These are phyloP conservation scores for Cirrhinus mrigala DNA, from an alignment of 2,797 vertebrate species.

Conservation along the genomic window DNA sequence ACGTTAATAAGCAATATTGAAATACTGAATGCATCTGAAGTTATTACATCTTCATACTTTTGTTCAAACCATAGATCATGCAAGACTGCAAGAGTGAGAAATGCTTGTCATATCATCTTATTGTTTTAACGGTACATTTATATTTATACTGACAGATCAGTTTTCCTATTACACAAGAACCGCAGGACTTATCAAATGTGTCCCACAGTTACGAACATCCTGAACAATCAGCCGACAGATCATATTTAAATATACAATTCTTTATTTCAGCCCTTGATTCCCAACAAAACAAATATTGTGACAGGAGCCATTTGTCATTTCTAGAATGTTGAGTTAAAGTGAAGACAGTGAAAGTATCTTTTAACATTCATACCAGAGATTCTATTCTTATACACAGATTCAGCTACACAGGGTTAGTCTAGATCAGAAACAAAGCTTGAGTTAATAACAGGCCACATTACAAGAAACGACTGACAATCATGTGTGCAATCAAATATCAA, in stretches of 20 bases:
- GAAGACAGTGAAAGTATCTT: constrained; percentile 58
- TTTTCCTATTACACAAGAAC: not conserved
- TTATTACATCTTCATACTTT: not conserved
- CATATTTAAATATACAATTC: constrained; percentile 47
- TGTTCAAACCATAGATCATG: not conserved
- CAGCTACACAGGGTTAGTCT: constrained; percentile 45
- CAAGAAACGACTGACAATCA: not conserved
- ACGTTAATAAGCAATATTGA: not conserved
- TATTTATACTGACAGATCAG: not conserved
- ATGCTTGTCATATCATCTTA: not conserved
- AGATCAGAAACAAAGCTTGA: constrained; percentile 36
- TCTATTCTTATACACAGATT: constrained; percentile 27
- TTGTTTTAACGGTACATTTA: not conserved
- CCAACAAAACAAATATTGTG: constrained; percentile 46
- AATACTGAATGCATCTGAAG: not conserved
- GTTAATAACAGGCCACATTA: constrained; percentile 40
- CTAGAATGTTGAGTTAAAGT: constrained; percentile 62
- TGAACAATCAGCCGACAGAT: not conserved
- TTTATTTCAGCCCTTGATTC: constrained; percentile 58
- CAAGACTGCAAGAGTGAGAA: not conserved
- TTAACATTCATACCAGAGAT: constrained; percentile 48
- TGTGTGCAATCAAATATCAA: not conserved
- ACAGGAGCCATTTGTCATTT: constrained; percentile 42
- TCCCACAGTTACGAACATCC: not conserved
- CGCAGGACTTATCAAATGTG: not conserved